Conservation (phyloP, 2,888 invertebrate genomes). For the Marronus borbonicus region DNA sequence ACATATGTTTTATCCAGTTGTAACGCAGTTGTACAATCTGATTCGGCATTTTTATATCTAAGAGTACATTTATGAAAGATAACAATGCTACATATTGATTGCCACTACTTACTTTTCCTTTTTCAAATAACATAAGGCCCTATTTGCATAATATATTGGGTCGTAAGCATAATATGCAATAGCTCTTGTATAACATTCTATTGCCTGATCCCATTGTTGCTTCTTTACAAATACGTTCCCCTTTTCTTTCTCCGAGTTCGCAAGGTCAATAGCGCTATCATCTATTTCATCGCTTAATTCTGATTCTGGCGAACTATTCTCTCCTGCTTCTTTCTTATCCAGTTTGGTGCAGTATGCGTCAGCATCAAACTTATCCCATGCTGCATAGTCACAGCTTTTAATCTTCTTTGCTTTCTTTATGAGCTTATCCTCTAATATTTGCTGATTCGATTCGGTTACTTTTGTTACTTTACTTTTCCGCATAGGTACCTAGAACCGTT, state of each 20-base stretch:
- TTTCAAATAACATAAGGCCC: constrained; percentile 90
- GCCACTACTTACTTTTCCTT: constrained; percentile 78
- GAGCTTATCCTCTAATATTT: constrained; percentile 37
- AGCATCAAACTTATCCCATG: constrained; percentile 87
- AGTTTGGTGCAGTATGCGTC: constrained; percentile 79
- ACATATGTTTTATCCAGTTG: constrained; percentile 84
- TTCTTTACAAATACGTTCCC: constrained; percentile 88
- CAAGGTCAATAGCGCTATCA: constrained; percentile 75
- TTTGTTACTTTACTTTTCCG: constrained; percentile 47
- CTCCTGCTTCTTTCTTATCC: constrained; percentile 74
- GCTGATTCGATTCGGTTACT: neutral
- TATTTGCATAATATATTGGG: constrained; percentile 88
- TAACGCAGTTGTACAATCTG: constrained; percentile 87
- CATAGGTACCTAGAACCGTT: constrained; percentile 62
- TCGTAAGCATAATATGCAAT: constrained; percentile 86
- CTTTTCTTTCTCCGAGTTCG: constrained; percentile 80
- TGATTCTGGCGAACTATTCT: constrained; percentile 61
- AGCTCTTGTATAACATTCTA: constrained; percentile 89
- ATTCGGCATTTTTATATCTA: constrained; percentile 80
- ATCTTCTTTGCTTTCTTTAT: constrained; percentile 71
- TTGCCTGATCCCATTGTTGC: constrained; percentile 88
- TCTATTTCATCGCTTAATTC: constrained; percentile 72
- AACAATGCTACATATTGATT: constrained; percentile 26
- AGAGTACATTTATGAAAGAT: constrained; percentile 50
- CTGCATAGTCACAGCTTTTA: constrained; percentile 77